A percentile compares a stretch with the other conserved stretches of the same genome.
Evolutionary conservation across 2,888 invertebrate species (phyloP).

Genomic region (Philaethria dido): DNA sequence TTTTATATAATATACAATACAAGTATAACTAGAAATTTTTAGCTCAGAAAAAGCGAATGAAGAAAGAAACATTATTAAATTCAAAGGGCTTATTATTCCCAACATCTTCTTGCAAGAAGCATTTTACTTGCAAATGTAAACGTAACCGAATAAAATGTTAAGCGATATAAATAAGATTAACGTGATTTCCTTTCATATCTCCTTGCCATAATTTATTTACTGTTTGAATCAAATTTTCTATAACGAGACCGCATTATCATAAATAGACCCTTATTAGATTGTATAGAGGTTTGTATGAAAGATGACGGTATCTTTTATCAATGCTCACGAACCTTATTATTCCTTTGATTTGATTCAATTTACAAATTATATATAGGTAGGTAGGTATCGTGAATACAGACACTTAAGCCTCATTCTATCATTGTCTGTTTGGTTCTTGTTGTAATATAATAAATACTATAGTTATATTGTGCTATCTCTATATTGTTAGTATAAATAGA

Average conservation of each 20-base stretch:
- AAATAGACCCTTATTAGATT: slow-evolving; percentile 31
- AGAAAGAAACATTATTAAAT: background rate
- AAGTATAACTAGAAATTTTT: too few relatives aligned
- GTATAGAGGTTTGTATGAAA: slow-evolving; percentile 15
- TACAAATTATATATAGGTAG: background rate
- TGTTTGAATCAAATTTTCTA: slow-evolving; percentile 21
- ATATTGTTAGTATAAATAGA: background rate
- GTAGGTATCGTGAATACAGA: background rate
- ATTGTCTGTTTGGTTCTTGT: background rate
- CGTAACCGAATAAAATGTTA: slow-evolving; percentile 23
- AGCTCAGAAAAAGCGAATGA: too few relatives aligned
- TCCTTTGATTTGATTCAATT: background rate
- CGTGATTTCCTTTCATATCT: slow-evolving; percentile 27
- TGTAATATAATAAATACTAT: background rate
- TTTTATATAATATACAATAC: too few relatives aligned
- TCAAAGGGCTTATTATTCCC: slow-evolving; percentile 1
- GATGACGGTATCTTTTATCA: background rate
- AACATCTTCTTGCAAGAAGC: background rate
- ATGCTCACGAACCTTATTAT: background rate
- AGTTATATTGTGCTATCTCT: background rate
- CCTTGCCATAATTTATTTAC: slow-evolving; percentile 24
- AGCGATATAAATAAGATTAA: slow-evolving; percentile 16
- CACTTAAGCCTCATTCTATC: background rate
- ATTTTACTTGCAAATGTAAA: slow-evolving; percentile 28
- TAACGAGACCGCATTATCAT: slow-evolving; percentile 32